Base-by-base conservation (phyloP, 2,888 invertebrate species). In the Galerucella calmariensis region DNA sequence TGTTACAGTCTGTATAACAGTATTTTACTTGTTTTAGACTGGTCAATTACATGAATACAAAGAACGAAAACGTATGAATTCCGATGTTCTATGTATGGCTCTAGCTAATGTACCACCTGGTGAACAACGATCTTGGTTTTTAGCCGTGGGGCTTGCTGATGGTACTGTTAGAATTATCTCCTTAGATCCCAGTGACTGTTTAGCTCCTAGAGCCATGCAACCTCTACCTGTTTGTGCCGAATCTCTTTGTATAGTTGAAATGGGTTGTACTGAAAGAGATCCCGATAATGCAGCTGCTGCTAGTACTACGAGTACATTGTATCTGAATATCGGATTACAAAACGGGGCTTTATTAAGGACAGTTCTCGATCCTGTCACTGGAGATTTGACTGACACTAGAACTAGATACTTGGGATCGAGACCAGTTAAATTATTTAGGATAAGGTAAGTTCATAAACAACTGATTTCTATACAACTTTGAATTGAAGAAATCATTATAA, bases 1-100 rank as follows among this genome's bases (percentile, higher is more conserved):
- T 41, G 9, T 41, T 1, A 41, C 35, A 41, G 0, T 1, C 46
- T 65, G 27, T 2, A 35, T 27, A 24, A 48, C n/a, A 51, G 10
- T 72, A 53, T 59, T 67, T 63, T 61, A 51, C 44, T 14, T 44
- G 81, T 90, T 90, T 62, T 87, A 98, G 97, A 96, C 97, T 80
- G 99, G 99, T 1, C 97, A 98, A 87, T 89, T 99, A 67, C 98
- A 99, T 88, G 99, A 99, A 87, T 99, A 98, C 86, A 98, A 97
- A 10, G 98, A 99, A 86, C 91, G 98, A 11, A 97, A 98, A 84
- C 97, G 98, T 85, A 94, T 99, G 93, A 95, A 97, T 8, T 94
- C 96, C 0, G 99, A 99, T 87, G 98, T 99, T 0, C 94, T 99
- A 80, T 99, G 99, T 86, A 99, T 99, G 99, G 98, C 97, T 0